Base-by-base conservation (phyloP, 1,140 invertebrate genomes). In the Lysiphlebus fabarum region DNA sequence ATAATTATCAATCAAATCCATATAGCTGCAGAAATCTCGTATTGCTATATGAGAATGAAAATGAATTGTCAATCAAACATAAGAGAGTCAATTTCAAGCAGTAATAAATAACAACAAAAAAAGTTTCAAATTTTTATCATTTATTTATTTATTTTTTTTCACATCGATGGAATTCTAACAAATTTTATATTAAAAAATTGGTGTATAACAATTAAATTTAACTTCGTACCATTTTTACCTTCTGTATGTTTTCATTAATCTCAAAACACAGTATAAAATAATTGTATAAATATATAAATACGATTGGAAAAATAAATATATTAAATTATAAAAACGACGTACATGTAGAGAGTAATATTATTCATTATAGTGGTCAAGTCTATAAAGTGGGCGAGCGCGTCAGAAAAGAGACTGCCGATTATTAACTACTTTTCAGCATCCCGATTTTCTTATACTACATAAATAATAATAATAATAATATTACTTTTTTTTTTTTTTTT, bases 231-330 rank as follows among this genome's bases (percentile, higher is more conserved):
- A 33, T 14, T 55, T 43, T 65, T 63, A 55, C 44, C 67, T 62
- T 71, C 26, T 1, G 17, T 58, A 42, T 41, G 42, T 11, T 41
- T 9, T 41, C 40, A 41, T 50, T 49, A 51, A 54, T 53, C 42
- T 48, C 45, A 65, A 75, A 73, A 60, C 70, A 70, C 70, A 71
- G 71, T 78, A 76, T 78, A 78, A 76, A 78, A 78, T 77, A 75
- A 26, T 74, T 71, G 69, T 77, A 77, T 77, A 77, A 77, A 77
- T 77, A 77, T 76, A 77, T 77, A 76, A 78, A 77, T 74, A 78
- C 68, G 72, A 69, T 76, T 74, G 73, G 71, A 76, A 78, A 77
- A 76, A 78, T 75, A 77, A 76, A 77, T 76, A 75, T 76, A 77
- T 76, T 77, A 74, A 78, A 63, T 56, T 57, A 62, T 54, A 62